These are phyloP conservation scores for Oxyscelio sp. DNA, from an alignment of 2,888 invertebrate genomes.

Conservation along the genomic window DNA sequence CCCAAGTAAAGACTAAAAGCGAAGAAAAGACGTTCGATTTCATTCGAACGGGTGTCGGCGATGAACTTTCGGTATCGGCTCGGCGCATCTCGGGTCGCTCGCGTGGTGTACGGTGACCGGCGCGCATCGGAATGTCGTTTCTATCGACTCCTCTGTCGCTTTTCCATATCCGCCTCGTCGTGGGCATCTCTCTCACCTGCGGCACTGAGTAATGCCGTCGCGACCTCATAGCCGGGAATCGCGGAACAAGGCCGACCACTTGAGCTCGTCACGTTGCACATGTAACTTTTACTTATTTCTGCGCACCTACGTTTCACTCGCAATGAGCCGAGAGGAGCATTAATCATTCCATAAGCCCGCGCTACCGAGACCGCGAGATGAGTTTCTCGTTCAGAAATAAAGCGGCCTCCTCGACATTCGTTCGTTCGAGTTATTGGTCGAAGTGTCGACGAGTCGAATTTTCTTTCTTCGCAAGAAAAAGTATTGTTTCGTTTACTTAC, in stretches of 20 bases:
- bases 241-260: constrained; percentile 83
- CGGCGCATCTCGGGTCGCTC: constrained; percentile 38
- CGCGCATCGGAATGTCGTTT: constrained; percentile 67
- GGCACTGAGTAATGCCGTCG: constrained; percentile 54
- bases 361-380: constrained; percentile 61
- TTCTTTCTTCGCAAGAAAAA: too few relatives aligned
- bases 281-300: constrained; percentile 83
- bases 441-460: too few relatives aligned
- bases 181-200: constrained; percentile 67
- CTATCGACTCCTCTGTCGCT: constrained; percentile 46
- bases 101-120: constrained; percentile 53
- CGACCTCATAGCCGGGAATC: constrained; percentile 78
- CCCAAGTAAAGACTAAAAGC: constrained; percentile 33
- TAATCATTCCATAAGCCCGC: constrained; percentile 71
- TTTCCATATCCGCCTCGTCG: constrained; percentile 71
- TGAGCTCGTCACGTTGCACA: constrained; percentile 70
- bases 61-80: constrained; percentile 68
- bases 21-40: constrained; percentile 43
- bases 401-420: constrained; percentile 15
- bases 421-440: constrained; percentile 24
- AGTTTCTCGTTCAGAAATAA: constrained; percentile 33
- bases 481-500: too few relatives aligned
- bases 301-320: constrained; percentile 78
- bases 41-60: constrained; percentile 60
- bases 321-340: constrained; percentile 70